A percentile compares a stretch with the other conserved stretches of the same genome.
phyloP scores from a whole-genome alignment of 1,140 invertebrate genomes.

The Brachionus koreanus region DNA sequence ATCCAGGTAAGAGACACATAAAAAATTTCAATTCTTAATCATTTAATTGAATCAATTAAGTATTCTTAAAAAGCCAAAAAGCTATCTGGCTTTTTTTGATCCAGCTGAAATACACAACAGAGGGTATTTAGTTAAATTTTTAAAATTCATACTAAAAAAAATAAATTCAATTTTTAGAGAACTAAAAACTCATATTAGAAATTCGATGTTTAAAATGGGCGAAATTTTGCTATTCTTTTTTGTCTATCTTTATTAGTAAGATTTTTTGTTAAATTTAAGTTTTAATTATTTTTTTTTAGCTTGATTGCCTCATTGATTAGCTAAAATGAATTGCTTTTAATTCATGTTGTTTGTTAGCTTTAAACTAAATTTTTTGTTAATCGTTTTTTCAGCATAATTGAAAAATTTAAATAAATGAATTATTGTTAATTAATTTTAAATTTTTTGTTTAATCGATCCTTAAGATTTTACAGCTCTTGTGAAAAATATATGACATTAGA shows the following conservation, averaged over 20 bases:
- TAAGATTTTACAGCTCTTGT: no score
- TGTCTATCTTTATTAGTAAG: conserved; percentile 32
- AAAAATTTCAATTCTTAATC: background rate
- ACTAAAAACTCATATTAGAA: conserved; percentile 19
- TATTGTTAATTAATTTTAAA: no score
- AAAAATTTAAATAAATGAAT: no score
- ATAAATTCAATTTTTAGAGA: background rate
- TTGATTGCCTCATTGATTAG: background rate
- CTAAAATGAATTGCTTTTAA: no score
- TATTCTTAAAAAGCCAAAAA: conserved; percentile 9
- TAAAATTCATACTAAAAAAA: background rate
- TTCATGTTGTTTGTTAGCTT: no score
- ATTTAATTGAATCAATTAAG: background rate
- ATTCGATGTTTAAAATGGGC: conserved; percentile 39
- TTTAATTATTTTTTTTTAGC: background rate
- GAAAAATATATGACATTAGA: no score
- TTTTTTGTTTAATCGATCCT: no score
- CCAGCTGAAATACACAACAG: conserved; percentile 34
- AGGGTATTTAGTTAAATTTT: background rate
- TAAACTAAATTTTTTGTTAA: no score
- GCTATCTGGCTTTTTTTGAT: conserved; percentile 4
- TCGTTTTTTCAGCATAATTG: no score
- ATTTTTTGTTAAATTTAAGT: background rate
- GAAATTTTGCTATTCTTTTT: conserved; percentile 31
- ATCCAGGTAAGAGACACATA: background rate